Evolutionary conservation across 2,113 vertebrate species (phyloP), one percentile per base, ranked within the genome.

Genomic region (Neoarius graeffei): DNA sequence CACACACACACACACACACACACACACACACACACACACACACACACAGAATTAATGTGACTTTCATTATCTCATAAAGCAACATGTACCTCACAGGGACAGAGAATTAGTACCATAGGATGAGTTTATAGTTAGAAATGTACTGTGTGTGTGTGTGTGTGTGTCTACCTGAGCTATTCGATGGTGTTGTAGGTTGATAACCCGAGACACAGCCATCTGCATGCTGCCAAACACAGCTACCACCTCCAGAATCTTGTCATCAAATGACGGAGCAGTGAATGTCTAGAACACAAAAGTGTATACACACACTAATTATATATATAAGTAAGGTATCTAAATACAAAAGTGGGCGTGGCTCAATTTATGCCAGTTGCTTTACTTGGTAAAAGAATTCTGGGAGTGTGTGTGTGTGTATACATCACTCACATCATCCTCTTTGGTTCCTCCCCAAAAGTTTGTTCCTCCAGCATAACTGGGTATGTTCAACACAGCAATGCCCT

Each of bases 361-460:
- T 69, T 13, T 67, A 67, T 69, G 13, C 3, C 74, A 77, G 42
- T 77, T 52, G 35, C 3, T 76, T 76, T 76, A 20, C 71, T 23
- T 1, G 0, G 14, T 35, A 71, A 71, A 71, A 35, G 5, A 73
- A 35, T 30, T 13, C 13, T 0, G 1, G 1, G 15, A 4, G 62
- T 15, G 54, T 42, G 56, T 81, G 13, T 81, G 13, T 60, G 56
- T 83, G 80, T 42, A 7, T 8, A 15, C 5, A 2, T 77, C 5
- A 54, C 98, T 98, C 95, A 99, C 98, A 88, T 99, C 98, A 60
- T 99, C 98, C 91, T 99, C 98, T 93, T 99, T 99, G 86, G 98
- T 99, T 92, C 98, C 98, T n/a, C 98, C 98, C 98, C 98, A 99
- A 94, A 99, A 99, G 94, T 99, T 99, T 88, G 98, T 99, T 86